phyloP scores from a whole-genome alignment of 2,797 vertebrate species.

The Sparidentex hasta region DNA sequence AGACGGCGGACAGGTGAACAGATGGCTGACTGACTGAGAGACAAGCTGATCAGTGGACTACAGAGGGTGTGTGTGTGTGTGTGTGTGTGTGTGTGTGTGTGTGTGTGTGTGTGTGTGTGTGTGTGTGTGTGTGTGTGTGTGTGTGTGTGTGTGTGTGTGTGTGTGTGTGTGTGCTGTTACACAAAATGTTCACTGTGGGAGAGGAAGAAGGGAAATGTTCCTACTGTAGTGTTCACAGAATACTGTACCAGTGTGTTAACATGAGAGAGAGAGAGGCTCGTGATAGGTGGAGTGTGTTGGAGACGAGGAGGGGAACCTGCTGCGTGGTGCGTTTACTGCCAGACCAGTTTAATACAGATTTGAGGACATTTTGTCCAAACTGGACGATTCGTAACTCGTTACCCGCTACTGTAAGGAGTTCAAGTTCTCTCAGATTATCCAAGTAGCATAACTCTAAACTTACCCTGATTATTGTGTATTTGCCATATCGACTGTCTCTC shows the following conservation, averaged over 20 bases:
- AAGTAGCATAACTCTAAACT: too few species aligned
- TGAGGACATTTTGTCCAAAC: slow-evolving; percentile 2
- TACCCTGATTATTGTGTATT: too few species aligned
- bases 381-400: too few species aligned
- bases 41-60: slow-evolving; percentile 81
- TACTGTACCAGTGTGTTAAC: too few species aligned
- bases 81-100: slow-evolving; percentile 8
- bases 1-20: slow-evolving; percentile 83
- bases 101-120: slow-evolving; percentile 5
- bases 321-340: background rate
- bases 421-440: too few species aligned
- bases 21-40: slow-evolving; percentile 82
- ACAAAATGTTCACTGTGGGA: slow-evolving; percentile 40
- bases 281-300: background rate
- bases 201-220: background rate
- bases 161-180: slow-evolving; percentile 9
- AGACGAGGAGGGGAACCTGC: background rate
- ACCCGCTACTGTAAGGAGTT: too few species aligned
- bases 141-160: background rate
- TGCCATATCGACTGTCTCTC: too few species aligned
- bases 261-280: background rate
- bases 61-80: slow-evolving; percentile 19
- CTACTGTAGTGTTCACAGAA: background rate
- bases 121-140: slow-evolving; percentile 5
- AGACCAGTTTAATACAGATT: background rate